phyloP scores from a whole-genome alignment of 2,113 vertebrate genomes.

The Naja naja region DNA sequence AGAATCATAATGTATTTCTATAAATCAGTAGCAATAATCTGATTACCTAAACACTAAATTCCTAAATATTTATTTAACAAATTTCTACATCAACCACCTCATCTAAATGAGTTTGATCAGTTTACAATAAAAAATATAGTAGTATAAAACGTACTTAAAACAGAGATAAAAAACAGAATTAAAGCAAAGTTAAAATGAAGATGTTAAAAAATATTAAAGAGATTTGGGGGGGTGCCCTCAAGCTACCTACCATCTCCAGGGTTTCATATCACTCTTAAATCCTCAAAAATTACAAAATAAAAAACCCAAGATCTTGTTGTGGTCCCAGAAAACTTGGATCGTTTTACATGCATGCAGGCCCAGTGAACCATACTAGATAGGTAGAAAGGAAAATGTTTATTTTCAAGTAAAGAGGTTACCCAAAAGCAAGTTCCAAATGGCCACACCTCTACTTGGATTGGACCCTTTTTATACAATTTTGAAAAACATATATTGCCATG shows the following conservation, averaged over 20 bases:
- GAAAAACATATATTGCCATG: neutral
- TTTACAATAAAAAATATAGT: neutral
- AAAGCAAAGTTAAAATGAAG: neutral
- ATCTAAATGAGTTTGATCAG: neutral
- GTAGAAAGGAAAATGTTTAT: neutral
- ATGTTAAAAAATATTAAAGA: neutral
- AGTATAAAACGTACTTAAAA: neutral
- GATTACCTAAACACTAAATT: neutral
- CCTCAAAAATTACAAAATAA: neutral
- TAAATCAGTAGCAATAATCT: neutral
- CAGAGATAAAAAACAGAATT: neutral
- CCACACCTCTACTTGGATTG: neutral
- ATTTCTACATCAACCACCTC: neutral
- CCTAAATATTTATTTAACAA: neutral
- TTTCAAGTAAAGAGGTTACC: neutral
- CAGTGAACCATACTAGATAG: neutral
- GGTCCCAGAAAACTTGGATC: neutral
- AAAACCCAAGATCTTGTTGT: neutral
- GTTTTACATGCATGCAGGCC: neutral
- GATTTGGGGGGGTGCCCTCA: neutral
- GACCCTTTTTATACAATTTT: neutral
- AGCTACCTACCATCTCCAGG: neutral
- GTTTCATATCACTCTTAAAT: neutral
- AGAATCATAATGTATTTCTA: neutral
- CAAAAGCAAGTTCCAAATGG: neutral